Evolutionary conservation across 1,140 invertebrate genomes (phyloP).

Genomic region (Dufourea novaeangliae): DNA sequence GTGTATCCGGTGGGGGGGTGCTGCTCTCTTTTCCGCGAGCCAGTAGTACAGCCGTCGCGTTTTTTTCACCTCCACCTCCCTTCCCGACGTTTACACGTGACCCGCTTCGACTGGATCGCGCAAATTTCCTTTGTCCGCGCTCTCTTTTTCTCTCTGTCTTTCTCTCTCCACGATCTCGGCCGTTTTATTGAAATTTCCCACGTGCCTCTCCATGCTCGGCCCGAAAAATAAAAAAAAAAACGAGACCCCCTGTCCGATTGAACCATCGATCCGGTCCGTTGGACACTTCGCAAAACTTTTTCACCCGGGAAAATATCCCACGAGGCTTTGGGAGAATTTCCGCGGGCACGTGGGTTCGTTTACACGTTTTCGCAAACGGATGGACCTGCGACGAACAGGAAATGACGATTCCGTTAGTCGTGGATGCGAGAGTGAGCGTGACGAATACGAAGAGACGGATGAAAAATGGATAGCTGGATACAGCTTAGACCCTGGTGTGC

Average conservation of each 20-base stretch:
- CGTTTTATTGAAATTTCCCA: constrained; percentile 41
- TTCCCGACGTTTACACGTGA: constrained; percentile 28
- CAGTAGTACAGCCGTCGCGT: not conserved
- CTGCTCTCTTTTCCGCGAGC: not conserved
- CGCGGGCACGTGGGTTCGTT: too few relatives aligned
- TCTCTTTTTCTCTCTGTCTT: not conserved
- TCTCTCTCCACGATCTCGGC: not conserved
- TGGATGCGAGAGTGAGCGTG: too few relatives aligned
- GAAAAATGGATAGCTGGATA: too few relatives aligned
- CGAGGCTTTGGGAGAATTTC: not conserved
- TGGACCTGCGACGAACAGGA: too few relatives aligned
- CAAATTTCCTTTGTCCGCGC: constrained; percentile 24
- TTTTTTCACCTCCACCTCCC: not conserved
- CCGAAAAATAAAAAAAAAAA: not conserved
- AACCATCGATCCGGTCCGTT: constrained; percentile 12
- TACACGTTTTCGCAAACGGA: too few relatives aligned
- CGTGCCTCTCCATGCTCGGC: not conserved
- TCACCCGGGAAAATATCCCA: not conserved
- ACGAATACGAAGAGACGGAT: too few relatives aligned
- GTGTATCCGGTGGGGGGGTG: not conserved
- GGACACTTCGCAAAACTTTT: not conserved
- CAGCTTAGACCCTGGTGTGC: too few relatives aligned
- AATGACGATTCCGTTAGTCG: too few relatives aligned
- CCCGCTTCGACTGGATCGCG: not conserved
- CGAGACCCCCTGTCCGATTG: not conserved